Evolutionary conservation across 2,888 invertebrate species (phyloP).

Genomic region (Dryococelus australis): DNA sequence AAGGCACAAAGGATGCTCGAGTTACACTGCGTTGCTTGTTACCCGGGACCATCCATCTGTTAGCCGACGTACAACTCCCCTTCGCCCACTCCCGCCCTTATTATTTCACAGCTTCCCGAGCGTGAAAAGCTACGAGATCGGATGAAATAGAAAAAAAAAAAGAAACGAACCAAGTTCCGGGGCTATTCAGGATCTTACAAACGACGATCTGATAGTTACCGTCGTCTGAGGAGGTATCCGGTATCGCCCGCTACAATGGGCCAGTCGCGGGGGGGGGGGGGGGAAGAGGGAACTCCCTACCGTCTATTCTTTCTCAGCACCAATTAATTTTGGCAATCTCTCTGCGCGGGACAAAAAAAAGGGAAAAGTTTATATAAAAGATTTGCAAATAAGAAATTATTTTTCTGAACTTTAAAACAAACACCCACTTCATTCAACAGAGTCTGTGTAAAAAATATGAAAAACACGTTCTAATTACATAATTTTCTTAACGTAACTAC

Average conservation of each 20-base stretch:
- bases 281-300: not conserved
- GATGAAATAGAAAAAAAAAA: not conserved
- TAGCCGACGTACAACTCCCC: not conserved
- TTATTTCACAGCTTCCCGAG: conserved; percentile 9
- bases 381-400: not conserved
- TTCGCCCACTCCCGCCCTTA: not conserved
- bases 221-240: conserved; percentile 4
- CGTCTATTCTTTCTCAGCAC: not conserved
- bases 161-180: not conserved
- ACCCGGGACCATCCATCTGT: not conserved
- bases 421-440: no score
- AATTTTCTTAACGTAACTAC: no score
- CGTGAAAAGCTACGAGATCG: conserved; percentile 16
- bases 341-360: not conserved
- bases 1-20: conserved; percentile 8
- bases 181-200: not conserved
- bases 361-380: not conserved
- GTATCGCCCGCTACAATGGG: not conserved
- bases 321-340: conserved; percentile 16
- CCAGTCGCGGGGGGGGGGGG: not conserved
- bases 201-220: conserved; percentile 16
- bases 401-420: no score
- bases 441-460: no score
- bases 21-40: not conserved
- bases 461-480: no score